Conservation (phyloP, 2,888 invertebrate species). For the Dynastes grantii region DNA sequence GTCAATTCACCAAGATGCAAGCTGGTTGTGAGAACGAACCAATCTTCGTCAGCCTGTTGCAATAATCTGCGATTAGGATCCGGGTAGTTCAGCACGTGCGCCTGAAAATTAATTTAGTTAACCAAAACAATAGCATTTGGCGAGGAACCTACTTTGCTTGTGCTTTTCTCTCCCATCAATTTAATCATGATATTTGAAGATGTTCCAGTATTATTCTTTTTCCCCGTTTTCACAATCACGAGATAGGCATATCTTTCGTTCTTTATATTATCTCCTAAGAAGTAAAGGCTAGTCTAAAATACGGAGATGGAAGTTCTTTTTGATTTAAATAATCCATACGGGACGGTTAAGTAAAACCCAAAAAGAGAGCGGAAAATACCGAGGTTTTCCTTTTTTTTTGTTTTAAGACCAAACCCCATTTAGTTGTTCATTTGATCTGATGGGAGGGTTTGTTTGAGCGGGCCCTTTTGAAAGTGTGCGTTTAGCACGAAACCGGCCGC, state of each 20-base stretch:
- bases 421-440: no score
- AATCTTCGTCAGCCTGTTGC: conserved; percentile 56
- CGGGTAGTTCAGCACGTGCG: conserved; percentile 59
- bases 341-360: no score
- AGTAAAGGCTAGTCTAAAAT: conserved; percentile 48
- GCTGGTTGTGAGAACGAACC: conserved; percentile 55
- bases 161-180: conserved; percentile 32
- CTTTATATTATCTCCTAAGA: conserved; percentile 54
- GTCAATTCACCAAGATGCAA: conserved; percentile 55
- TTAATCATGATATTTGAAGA: conserved; percentile 50
- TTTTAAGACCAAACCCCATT: no score
- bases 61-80: conserved; percentile 58
- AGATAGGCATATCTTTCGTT: conserved; percentile 55
- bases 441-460: no score
- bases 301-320: not conserved
- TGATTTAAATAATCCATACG: not conserved
- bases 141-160: conserved; percentile 40
- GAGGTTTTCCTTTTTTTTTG: no score
- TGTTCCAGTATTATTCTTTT: conserved; percentile 33
- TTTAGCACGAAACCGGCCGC: no score
- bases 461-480: no score
- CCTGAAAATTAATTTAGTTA: conserved; percentile 49
- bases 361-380: no score
- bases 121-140: not conserved
- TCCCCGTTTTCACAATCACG: conserved; percentile 47